These are phyloP conservation scores for Euschistus heros DNA, from an alignment of 1,140 invertebrate genomes.

Conservation along the genomic window DNA sequence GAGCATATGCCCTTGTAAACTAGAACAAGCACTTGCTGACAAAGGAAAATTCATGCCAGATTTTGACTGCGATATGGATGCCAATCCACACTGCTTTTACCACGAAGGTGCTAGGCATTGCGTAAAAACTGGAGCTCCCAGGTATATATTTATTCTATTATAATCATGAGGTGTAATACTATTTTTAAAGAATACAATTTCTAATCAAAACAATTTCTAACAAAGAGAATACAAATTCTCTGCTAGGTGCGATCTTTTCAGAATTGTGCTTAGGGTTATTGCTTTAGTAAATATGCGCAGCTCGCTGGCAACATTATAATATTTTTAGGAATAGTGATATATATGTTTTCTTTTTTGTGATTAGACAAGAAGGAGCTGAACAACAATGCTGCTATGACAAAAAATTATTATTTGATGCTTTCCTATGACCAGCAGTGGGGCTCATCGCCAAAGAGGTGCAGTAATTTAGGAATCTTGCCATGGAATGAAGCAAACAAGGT, in stretches of 20 bases:
- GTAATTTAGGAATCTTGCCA: slow-evolving; percentile 79
- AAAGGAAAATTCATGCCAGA: slow-evolving; percentile 88
- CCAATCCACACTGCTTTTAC: slow-evolving; percentile 79
- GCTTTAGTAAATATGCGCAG: too few species aligned
- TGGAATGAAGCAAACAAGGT: slow-evolving; percentile 82
- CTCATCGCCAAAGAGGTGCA: slow-evolving; percentile 74
- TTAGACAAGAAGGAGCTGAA: slow-evolving; percentile 74
- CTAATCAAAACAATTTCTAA: not conserved
- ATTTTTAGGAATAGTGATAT: too few species aligned
- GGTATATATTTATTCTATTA: slow-evolving; percentile 46
- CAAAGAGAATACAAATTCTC: too few species aligned
- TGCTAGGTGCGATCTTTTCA: too few species aligned
- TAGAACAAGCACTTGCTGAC: slow-evolving; percentile 81
- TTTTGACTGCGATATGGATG: slow-evolving; percentile 80
- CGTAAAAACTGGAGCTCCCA: slow-evolving; percentile 79
- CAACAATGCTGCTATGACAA: slow-evolving; percentile 96
- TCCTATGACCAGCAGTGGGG: slow-evolving; percentile 93
- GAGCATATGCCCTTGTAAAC: slow-evolving; percentile 79
- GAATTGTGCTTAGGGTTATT: too few species aligned
- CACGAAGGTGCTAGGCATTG: slow-evolving; percentile 84
- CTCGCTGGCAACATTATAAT: too few species aligned
- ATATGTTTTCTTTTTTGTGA: too few species aligned
- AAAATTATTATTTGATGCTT: slow-evolving; percentile 77
- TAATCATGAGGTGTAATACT: not conserved
- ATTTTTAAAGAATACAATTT: not conserved